Base-by-base conservation (phyloP, 2,113 vertebrate genomes). In the Craseonycteris thonglongyai region DNA sequence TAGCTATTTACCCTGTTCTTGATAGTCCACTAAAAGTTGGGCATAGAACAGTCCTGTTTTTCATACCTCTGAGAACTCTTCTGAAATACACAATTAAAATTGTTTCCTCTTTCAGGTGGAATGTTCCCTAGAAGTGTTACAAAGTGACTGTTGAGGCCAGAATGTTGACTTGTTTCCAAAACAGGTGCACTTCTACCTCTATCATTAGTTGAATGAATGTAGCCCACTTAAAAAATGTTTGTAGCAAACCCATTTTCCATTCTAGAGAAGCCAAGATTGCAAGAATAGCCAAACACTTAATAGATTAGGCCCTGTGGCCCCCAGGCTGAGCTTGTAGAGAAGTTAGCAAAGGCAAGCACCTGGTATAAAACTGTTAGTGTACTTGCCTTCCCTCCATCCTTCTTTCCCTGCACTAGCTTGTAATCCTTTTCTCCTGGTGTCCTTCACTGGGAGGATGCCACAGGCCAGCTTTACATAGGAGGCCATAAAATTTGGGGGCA, bases 391-490 rank as follows among this genome's bases (percentile, higher is more conserved):
- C 35, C 49, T 56, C 33, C 49, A 45, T 16, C 38, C 51, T 49
- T 5, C 26, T 91, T 75, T 1, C 45, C 18, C 74, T 58, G 69
- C 51, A 3, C 74, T 91, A 45, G 69, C 85, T 97, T 54, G 0
- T 1, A 45, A 65, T 1, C 0, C 68, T 90, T 12, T 40, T 75
- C 93, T 95, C 96, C 98, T 98, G 97, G 97, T 98, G 97, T 96
- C 68, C 91, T 93, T 94, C 86, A 91, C 72, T 96, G 92, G 59
- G 95, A 93, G 90, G 94, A 94, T 96, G 69, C 69, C 79, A 78
- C 56, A 61, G 71, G 26, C 74, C 96, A 97, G 95, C 90, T 97
- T 94, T 94, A 61, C 90, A 45, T 78, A 97, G 93, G 88, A 97
- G 30, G 58, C 71, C 6, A 59, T 97, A 95, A 94, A 96, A 93